These are phyloP conservation scores for Pterocles gutturalis DNA, from an alignment of 2,113 vertebrate species.

Conservation along the genomic window DNA sequence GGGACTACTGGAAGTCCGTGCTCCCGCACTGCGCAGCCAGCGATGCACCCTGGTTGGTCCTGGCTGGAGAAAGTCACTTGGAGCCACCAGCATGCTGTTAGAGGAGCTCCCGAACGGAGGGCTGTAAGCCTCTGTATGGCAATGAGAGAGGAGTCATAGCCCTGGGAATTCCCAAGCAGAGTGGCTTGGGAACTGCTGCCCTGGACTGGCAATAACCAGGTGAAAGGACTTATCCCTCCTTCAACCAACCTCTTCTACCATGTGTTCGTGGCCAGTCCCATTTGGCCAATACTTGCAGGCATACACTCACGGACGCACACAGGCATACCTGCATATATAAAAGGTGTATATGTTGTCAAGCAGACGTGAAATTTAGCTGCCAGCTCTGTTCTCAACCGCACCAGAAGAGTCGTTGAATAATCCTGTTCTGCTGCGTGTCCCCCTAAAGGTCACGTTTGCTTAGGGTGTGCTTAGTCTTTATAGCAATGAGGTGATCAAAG, in stretches of 20 bases:
- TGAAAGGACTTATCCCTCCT: background rate
- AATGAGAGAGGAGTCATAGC: background rate
- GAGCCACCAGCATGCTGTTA: background rate
- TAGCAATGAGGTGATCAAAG: background rate
- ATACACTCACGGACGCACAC: fast-evolving
- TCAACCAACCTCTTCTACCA: background rate
- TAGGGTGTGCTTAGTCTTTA: background rate
- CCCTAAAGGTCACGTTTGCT: background rate
- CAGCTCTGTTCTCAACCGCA: background rate
- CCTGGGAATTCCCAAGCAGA: background rate
- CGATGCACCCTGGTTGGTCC: background rate
- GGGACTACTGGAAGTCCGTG: fast-evolving
- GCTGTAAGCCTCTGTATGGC: background rate
- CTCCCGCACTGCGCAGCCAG: background rate
- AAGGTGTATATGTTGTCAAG: background rate
- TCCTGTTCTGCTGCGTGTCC: background rate
- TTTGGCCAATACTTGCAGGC: background rate
- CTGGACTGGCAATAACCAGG: fast-evolving
- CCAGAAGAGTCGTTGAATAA: background rate
- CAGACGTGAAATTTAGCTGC: background rate
- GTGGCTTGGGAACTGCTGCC: background rate
- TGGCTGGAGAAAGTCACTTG: background rate
- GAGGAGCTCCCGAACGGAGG: background rate
- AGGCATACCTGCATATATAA: background rate
- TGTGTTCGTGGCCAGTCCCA: background rate